Base-by-base conservation (phyloP, 2,113 vertebrate species). In the Indicator indicator region DNA sequence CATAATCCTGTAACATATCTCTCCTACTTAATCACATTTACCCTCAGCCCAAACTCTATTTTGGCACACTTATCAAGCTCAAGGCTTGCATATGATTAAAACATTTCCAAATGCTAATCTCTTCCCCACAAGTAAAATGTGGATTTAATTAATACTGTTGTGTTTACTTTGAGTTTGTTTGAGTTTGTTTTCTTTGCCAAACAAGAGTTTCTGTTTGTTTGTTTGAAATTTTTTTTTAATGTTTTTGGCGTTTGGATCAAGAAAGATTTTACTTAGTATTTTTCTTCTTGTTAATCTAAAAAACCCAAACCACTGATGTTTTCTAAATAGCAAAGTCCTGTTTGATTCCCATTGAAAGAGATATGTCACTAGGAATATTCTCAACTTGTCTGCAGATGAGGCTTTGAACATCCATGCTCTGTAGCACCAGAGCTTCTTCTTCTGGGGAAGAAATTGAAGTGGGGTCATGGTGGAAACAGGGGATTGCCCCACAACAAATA, bases 81-180 rank as follows among this genome's bases (percentile, higher is more conserved):
- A 88, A 86, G 72, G 52, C 72, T 94, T 97, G 93, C 78, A 83
- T 96, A 68, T 87, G 72, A 95, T 80, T 88, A 89, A 92, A 95
- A 92, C 77, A 60, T 68, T 95, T 94, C 91, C 93, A 93, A 97
- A 85, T 77, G 75, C 72, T 95, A 76, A 83, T 94, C 93, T 94
- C 82, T 73, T 64, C 46, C 42, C 33, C 91, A 60, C 87, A 80
- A 94, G 46, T 77, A 74, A 94, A 97, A 97, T 96, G 76, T 97
- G 96, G 94, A 89, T 91, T 42, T 74, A 94, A 97, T 95, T 97
- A 97, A 91, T 89, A 70, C 56, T 79, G 56, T 4, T 83, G 64
- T 90, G 83, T 95, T 96, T 95, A 95, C 85, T 95, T 77, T 55
- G 50, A 73, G 18, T 59, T 87, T 94, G 64, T 84, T 93, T 55